phyloP scores from a whole-genome alignment of 2,888 invertebrate genomes.

The Hybos culiciformis region DNA sequence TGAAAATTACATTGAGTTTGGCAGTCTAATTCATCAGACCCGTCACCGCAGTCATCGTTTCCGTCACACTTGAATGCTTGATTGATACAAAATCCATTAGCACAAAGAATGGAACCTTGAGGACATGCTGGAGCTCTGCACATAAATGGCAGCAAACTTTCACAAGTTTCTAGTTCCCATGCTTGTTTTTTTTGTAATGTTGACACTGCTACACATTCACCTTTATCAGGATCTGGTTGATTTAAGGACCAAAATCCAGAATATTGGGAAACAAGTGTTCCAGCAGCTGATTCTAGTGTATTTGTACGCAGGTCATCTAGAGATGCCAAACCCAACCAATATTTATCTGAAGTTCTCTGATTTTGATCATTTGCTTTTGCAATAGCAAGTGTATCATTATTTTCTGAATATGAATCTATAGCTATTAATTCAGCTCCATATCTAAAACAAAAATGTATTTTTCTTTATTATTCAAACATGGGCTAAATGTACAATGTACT shows the following conservation, averaged over 20 bases:
- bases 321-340: conserved; percentile 83
- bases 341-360: conserved; percentile 55
- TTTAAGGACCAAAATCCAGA: conserved; percentile 86
- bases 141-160: conserved; percentile 86
- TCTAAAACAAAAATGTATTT: conserved; percentile 40
- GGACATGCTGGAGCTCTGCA: conserved; percentile 86
- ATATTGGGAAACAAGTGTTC: conserved; percentile 80
- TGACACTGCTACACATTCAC: conserved; percentile 79
- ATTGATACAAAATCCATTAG: conserved; percentile 84
- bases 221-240: conserved; percentile 75
- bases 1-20: conserved; percentile 77
- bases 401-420: conserved; percentile 80
- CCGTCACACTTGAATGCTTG: conserved; percentile 84
- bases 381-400: conserved; percentile 76
- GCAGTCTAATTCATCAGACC: conserved; percentile 85
- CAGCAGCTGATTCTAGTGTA: conserved; percentile 87
- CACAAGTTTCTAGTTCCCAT: conserved; percentile 91
- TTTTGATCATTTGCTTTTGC: conserved; percentile 49
- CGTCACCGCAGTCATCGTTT: conserved; percentile 86
- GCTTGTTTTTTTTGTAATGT: conserved; percentile 54
- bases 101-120: conserved; percentile 79
- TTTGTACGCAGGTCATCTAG: conserved; percentile 85
- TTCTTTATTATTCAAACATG: too few species aligned
- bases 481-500: too few species aligned
- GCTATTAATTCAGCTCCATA: conserved; percentile 91